Conservation (phyloP, 2,113 vertebrate genomes). For the Bombycilla garrulus region DNA sequence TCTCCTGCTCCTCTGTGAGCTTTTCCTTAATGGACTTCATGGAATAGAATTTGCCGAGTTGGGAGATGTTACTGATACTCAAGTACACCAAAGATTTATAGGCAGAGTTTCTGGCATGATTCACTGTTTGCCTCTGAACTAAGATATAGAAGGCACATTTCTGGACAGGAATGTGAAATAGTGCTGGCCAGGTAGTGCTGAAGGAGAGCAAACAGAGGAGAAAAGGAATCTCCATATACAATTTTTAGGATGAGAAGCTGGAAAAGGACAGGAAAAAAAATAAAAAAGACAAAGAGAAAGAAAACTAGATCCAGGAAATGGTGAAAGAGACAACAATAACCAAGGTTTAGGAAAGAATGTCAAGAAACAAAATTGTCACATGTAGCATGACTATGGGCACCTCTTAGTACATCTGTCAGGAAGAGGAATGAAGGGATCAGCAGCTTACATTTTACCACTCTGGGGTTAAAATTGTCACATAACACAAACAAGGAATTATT, state of each 20-base stretch:
- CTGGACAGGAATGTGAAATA: neutral
- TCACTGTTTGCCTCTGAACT: neutral
- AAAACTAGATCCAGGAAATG: neutral
- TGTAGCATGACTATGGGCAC: rapidly evolving
- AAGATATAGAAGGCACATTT: neutral
- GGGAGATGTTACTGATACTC: neutral
- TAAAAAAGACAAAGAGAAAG: neutral
- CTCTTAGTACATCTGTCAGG: neutral
- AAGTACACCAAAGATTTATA: neutral
- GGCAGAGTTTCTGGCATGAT: neutral
- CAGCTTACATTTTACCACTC: neutral
- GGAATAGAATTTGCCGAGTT: neutral
- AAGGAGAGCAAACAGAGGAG: neutral
- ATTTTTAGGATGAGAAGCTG: neutral
- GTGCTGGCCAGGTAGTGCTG: neutral
- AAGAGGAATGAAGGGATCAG: neutral
- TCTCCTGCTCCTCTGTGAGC: neutral
- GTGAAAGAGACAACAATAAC: neutral
- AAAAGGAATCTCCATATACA: neutral
- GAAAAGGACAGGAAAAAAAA: neutral
- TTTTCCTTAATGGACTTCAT: neutral
- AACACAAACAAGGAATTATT: neutral
- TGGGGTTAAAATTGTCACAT: neutral
- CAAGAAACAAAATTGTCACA: neutral
- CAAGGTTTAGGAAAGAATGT: neutral